Evolutionary conservation across 2,888 invertebrate species (phyloP), one percentile per base, ranked within the genome.

Genomic region (Himalopsyche kuldschensis): DNA sequence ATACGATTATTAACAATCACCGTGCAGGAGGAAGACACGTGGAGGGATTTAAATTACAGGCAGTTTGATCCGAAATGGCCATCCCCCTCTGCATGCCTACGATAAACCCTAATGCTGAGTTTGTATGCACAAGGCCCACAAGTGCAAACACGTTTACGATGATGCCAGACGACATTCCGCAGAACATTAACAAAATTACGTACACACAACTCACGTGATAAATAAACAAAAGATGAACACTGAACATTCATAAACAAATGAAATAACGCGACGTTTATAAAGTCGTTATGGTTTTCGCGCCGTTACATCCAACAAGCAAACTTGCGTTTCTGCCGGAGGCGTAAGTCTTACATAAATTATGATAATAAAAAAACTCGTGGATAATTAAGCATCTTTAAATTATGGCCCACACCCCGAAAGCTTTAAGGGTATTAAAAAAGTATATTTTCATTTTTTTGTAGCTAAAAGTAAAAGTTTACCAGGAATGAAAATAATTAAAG

Each of bases 251-350:
- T 82, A 84, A 84, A 84, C 84, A 82, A 84, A 84, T 82, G 82
- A 77, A 76, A 82, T 79, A 79, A 79, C 48, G 41, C 78, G 82
- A 41, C 83, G 80, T 86, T 86, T 84, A 86, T 86, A 84, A 84
- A 83, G 86, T 86, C 86, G 83, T 86, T 86, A 84, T 77, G 83
- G 55, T 46, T 82, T 84, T 83, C 80, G 75, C 83, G 80, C 82
- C 83, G 80, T 48, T 82, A 80, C 75, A 84, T 80, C 75, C 82
- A 80, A 82, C 55, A 84, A 80, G 82, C 82, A 79, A 79, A 82
- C 75, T 78, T 47, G 69, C 78, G 82, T 81, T 77, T 77, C 48
- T 55, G 35, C 80, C 41, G 75, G 75, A 80, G 69, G 75, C 63
- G 80, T 41, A 31, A 15, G 35, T 47, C 79, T 17, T 79, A 79